Evolutionary conservation across 1,140 invertebrate species (phyloP).

Genomic region (Drosophila teissieri): DNA sequence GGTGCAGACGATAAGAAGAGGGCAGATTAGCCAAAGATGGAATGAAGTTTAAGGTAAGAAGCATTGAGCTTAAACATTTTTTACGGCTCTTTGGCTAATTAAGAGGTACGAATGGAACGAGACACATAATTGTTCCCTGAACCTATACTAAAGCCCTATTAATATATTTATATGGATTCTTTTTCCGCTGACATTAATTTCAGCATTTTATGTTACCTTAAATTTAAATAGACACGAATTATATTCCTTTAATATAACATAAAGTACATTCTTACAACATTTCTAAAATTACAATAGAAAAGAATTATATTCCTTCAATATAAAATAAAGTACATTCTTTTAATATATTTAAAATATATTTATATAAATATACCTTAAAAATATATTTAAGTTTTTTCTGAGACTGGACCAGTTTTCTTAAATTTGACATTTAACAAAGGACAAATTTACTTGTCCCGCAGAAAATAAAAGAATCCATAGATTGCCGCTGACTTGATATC

Average conservation of each 20-base stretch:
- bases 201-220: too few species aligned
- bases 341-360: too few species aligned
- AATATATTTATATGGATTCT: too few species aligned
- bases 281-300: too few species aligned
- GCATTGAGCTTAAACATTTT: constrained; percentile 37
- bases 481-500: constrained; percentile 20
- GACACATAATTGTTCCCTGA: background rate
- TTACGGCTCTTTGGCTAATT: constrained; percentile 38
- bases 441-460: constrained; percentile 11
- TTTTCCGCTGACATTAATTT: background rate
- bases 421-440: background rate
- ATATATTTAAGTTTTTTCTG: background rate
- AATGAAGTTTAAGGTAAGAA: constrained; percentile 34
- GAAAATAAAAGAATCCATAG: constrained; percentile 17
- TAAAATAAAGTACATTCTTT: background rate
- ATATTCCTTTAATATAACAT: too few species aligned
- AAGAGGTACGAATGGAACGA: constrained; percentile 5
- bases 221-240: too few species aligned
- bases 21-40: constrained; percentile 13
- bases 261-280: background rate
- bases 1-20: constrained; percentile 39
- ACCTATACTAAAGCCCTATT: background rate
- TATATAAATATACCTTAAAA: too few species aligned
- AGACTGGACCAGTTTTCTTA: background rate
- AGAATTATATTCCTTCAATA: too few species aligned